Evolutionary conservation across 2,797 vertebrate genomes (phyloP).

Genomic region (Emydoidea blandingii): DNA sequence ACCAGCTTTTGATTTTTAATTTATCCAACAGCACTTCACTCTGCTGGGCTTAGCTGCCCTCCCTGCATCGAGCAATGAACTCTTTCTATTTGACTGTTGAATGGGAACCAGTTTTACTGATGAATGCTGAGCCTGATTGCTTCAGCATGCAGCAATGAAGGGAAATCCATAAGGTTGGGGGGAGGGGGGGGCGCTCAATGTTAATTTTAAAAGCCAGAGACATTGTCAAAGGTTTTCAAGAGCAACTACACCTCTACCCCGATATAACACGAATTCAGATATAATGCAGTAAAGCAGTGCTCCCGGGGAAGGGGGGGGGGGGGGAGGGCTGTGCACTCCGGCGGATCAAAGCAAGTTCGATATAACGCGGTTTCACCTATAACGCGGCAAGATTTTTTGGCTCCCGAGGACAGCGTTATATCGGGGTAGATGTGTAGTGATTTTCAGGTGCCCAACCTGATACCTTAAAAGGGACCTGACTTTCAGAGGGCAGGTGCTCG

Average conservation of each 20-base stretch:
- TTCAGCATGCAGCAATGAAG: neutral
- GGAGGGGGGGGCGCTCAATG: no score
- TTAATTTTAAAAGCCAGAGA: neutral
- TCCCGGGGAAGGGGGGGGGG: no score
- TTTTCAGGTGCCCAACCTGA: neutral
- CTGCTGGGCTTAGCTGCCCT: neutral
- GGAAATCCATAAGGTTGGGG: neutral
- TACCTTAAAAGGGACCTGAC: neutral
- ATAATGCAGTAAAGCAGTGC: no score
- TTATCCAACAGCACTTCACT: constrained; percentile 70
- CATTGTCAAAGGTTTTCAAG: neutral
- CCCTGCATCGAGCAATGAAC: neutral
- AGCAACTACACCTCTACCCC: no score
- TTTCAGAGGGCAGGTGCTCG: neutral
- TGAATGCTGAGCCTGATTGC: fast-evolving
- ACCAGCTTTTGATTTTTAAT: constrained; percentile 66
- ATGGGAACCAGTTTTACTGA: neutral
- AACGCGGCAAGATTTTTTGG: no score
- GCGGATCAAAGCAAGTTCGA: no score
- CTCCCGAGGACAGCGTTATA: no score
- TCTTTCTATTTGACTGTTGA: fast-evolving
- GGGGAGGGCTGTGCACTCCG: no score
- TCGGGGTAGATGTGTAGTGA: no score
- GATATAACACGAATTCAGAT: no score
- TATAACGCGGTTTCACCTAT: no score